Conservation (phyloP, 2,888 invertebrate species). For the Lymantria monacha region DNA sequence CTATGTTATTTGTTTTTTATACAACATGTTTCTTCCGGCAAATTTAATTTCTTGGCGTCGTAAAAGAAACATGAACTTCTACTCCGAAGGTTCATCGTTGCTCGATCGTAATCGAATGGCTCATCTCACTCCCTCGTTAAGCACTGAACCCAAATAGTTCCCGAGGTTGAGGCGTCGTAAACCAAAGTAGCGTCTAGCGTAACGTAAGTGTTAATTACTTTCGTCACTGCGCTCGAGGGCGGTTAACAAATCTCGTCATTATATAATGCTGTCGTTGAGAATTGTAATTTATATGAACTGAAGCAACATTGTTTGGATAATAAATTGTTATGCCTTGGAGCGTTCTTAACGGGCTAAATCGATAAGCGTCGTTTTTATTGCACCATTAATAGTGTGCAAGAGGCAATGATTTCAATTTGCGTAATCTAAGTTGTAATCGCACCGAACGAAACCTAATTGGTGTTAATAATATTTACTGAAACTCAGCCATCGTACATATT, state of each 20-base stretch:
- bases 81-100: too few relatives aligned
- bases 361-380: constrained; percentile 79
- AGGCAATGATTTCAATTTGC: constrained; percentile 74
- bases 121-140: constrained; percentile 59
- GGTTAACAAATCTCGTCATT: constrained; percentile 72
- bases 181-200: constrained; percentile 60
- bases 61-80: too few relatives aligned
- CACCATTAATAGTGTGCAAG: constrained; percentile 75
- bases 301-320: constrained; percentile 74
- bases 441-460: constrained; percentile 53
- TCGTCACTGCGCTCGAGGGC: constrained; percentile 67
- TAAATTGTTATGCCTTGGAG: constrained; percentile 73
- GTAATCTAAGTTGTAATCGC: constrained; percentile 67
- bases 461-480: constrained; percentile 40
- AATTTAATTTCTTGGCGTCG: too few relatives aligned
- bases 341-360: constrained; percentile 74
- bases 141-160: constrained; percentile 41
- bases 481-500: too few relatives aligned
- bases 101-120: constrained; percentile 14
- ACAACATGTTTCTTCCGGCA: too few relatives aligned
- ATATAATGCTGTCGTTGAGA: constrained; percentile 64
- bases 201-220: constrained; percentile 79
- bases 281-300: constrained; percentile 66
- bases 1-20: constrained; percentile 1
- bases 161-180: constrained; percentile 66